These are phyloP conservation scores for Cyclopterus lumpus DNA, from an alignment of 2,797 vertebrate species.

Conservation along the genomic window DNA sequence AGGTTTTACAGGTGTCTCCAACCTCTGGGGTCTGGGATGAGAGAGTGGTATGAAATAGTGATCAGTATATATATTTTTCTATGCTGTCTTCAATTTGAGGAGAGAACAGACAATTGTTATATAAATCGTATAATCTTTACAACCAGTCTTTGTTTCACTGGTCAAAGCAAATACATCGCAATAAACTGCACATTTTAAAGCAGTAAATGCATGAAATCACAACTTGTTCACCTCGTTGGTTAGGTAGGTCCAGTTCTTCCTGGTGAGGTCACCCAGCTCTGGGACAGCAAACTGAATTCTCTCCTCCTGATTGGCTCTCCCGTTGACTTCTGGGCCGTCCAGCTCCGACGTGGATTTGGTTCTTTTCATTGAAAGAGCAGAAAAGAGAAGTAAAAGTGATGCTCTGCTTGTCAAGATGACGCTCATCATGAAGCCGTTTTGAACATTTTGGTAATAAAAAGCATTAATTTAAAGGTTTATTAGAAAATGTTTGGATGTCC, in stretches of 20 bases:
- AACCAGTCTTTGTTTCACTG: not conserved
- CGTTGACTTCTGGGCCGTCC: conserved; percentile 79
- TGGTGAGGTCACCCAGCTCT: conserved; percentile 78
- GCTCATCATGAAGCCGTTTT: not conserved
- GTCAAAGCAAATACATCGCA: not conserved
- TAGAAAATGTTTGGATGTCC: not conserved
- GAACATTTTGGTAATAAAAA: not conserved
- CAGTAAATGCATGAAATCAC: not conserved
- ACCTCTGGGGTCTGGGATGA: conserved; percentile 68
- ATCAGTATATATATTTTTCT: not conserved
- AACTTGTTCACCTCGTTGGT: conserved; percentile 82
- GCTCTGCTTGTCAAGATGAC: conserved; percentile 3
- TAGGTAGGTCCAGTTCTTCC: conserved; percentile 90
- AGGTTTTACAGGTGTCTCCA: conserved; percentile 82
- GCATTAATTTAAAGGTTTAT: not conserved
- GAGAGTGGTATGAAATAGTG: not conserved
- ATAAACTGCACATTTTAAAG: not conserved
- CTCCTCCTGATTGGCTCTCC: conserved; percentile 68
- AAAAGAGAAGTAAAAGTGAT: conserved; percentile 4
- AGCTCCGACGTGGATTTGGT: conserved; percentile 88
- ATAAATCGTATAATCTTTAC: not conserved
- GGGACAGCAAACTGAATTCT: conserved; percentile 68
- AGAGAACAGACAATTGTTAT: not conserved
- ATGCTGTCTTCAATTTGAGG: not conserved
- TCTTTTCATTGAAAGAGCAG: conserved; percentile 52